Conservation (phyloP, 1,140 invertebrate species). For the Drosophila mayri region DNA sequence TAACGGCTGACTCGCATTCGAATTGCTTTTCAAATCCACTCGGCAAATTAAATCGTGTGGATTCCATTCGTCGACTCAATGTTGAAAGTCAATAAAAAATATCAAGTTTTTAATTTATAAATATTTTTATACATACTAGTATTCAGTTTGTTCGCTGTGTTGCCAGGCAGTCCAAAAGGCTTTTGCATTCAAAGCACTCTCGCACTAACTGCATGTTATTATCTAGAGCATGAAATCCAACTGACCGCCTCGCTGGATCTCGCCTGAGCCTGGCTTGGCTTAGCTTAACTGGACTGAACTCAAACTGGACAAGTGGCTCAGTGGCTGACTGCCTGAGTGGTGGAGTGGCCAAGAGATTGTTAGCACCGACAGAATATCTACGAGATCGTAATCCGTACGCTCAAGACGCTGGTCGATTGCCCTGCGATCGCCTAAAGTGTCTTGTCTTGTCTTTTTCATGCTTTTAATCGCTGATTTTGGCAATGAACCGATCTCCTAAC, state of each 20-base stretch:
- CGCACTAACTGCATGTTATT: constrained; percentile 65
- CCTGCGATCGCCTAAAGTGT: constrained; percentile 19
- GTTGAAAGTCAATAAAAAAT: constrained; percentile 77
- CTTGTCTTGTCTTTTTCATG: constrained; percentile 3
- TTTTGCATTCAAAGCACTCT: constrained; percentile 48
- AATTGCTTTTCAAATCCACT: constrained; percentile 53
- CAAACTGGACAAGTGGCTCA: constrained; percentile 55
- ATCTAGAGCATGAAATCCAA: constrained; percentile 80
- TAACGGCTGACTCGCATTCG: constrained; percentile 33
- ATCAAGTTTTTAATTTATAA: constrained; percentile 64
- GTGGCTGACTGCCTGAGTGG: constrained; percentile 12
- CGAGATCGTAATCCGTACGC: not conserved
- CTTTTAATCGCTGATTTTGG: constrained; percentile 6
- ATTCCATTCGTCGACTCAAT: constrained; percentile 46
- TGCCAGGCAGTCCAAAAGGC: constrained; percentile 43
- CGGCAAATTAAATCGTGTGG: constrained; percentile 48
- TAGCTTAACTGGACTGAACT: constrained; percentile 14
- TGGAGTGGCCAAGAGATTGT: constrained; percentile 58
- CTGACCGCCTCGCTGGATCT: constrained; percentile 53
- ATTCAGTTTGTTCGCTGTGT: constrained; percentile 10
- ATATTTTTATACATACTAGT: constrained; percentile 25
- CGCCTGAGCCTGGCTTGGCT: constrained; percentile 28
- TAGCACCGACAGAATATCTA: constrained; percentile 34
- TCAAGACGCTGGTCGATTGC: constrained; percentile 39
- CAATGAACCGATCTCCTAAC: constrained; percentile 12